phyloP scores from a whole-genome alignment of 2,113 vertebrate species.

The Chlamydotis undulata region DNA sequence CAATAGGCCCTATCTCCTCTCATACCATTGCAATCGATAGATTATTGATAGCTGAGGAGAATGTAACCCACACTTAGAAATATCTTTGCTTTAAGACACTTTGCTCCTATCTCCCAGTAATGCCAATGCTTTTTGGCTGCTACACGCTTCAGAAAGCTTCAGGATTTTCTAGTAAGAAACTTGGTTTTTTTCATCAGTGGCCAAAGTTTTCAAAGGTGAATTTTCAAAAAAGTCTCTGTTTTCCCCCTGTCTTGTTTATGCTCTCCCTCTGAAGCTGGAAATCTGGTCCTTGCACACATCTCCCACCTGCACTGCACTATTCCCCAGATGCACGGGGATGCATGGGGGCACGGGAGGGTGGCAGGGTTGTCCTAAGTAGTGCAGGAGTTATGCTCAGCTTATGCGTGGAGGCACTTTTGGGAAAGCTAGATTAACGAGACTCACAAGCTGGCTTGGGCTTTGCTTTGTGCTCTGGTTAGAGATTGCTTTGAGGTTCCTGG shows the following conservation, averaged over 20 bases:
- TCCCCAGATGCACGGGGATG: background rate
- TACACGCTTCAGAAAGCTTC: background rate
- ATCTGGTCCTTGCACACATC: background rate
- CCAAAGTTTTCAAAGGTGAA: background rate
- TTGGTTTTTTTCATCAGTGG: background rate
- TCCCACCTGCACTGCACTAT: background rate
- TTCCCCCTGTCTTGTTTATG: background rate
- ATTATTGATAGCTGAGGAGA: background rate
- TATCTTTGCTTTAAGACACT: background rate
- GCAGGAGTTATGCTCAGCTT: background rate
- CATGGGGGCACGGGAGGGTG: accelerated
- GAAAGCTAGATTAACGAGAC: background rate
- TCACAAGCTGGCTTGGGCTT: background rate
- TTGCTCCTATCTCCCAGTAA: background rate
- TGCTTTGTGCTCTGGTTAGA: background rate
- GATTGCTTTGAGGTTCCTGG: background rate
- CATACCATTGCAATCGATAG: background rate
- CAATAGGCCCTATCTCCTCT: background rate
- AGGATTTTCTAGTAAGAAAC: background rate
- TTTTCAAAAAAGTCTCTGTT: accelerated
- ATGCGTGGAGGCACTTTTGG: background rate
- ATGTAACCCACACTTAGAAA: background rate
- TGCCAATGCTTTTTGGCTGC: background rate
- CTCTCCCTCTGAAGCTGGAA: background rate
- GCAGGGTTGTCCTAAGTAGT: background rate